phyloP scores from a whole-genome alignment of 2,797 vertebrate species.

The Mus minutoides region DNA sequence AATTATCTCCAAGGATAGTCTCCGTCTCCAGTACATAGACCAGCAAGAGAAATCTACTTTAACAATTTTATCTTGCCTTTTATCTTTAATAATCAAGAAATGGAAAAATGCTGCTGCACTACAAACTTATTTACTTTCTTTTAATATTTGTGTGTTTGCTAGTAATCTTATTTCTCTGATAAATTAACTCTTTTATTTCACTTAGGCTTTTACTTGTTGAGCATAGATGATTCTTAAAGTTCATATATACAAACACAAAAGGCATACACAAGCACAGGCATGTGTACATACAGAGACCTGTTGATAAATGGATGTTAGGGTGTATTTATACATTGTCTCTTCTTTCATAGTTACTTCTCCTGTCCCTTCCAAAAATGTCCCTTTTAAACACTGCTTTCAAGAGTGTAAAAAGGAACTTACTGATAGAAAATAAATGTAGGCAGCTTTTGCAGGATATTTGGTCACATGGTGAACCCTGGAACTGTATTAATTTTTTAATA shows the following conservation, averaged over 20 bases:
- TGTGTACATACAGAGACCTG: background rate
- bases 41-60: background rate
- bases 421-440: background rate
- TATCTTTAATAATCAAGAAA: background rate
- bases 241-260: background rate
- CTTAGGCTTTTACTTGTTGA: background rate
- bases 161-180: background rate
- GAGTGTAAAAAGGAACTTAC: background rate
- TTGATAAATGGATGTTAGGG: background rate
- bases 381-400: background rate
- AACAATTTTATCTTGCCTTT: background rate
- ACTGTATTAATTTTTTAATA: too few relatives aligned
- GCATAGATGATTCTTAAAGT: background rate
- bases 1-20: background rate
- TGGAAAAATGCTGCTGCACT: background rate
- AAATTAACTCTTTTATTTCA: background rate
- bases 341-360: background rate
- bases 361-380: background rate
- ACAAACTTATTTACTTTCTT: background rate
- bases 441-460: too few relatives aligned
- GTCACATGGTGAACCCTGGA: too few relatives aligned
- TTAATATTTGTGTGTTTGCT: background rate
- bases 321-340: background rate
- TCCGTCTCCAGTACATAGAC: background rate
- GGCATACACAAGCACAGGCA: background rate